Evolutionary conservation across 2,888 invertebrate species (phyloP), one percentile per base, ranked within the genome.

Genomic region (Tipula helvola): DNA sequence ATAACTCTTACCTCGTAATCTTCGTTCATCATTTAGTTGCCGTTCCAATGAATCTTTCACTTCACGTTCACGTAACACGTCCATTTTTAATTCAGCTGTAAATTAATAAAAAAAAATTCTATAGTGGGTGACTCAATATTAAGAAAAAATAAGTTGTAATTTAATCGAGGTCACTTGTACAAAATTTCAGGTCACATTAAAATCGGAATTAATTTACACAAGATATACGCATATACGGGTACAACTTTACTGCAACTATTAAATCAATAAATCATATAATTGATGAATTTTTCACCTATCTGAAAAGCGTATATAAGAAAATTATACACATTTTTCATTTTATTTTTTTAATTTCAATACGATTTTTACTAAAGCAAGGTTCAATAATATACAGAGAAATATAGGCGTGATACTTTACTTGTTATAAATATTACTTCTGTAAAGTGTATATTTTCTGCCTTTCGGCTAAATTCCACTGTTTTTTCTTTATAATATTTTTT

Each of bases 1-100:
- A 42, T 10, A 42, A 87, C 87, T 94, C 97, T 95, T 92, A 98
- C 98, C 96, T 95, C 97, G 94, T 92, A 96, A 95, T 94, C 97
- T 98, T 93, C 97, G 96, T 92, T 98, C 98, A 91, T 98, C 98
- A 89, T 95, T 93, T 88, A 98, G 94, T 93, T 98, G 98, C 92
- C 98, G 95, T 92, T 98, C 98, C 90, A 98, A 92, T 90, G 96
- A 97, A 92, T 98, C 98, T 93, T 98, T 96, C 88, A 97, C 95
- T 93, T 98, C 98, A 90, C 97, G 93, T 92, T 98, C 98, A 90
- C 97, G 94, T 88, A 98, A 93, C 88, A 98, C 95, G 92, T 98
- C 98, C 97, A 98, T 97, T 93, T 98, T 98, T 89, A 98, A 93
- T 93, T 98, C 98, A 91, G 98, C 98, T 98, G 95, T 87, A 95